Conservation (phyloP, 2,888 invertebrate species). For the Noctua pronuba region DNA sequence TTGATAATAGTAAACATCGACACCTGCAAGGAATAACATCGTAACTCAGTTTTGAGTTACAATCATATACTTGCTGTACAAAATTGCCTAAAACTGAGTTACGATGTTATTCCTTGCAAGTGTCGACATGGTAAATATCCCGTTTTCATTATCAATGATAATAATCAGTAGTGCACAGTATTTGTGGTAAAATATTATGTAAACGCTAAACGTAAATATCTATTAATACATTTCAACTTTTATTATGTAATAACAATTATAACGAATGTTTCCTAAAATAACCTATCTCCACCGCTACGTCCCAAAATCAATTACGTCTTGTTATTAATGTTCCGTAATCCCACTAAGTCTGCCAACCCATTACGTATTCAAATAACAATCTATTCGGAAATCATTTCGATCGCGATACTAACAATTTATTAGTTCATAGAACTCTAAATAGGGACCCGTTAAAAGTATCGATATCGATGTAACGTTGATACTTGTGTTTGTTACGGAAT, state of each 20-base stretch:
- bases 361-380: conserved; percentile 55
- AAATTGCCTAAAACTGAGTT: too few relatives aligned
- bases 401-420: conserved; percentile 53
- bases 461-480: not conserved
- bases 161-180: too few relatives aligned
- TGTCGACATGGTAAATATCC: not conserved
- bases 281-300: conserved; percentile 5
- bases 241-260: not conserved
- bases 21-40: too few relatives aligned
- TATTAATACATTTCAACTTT: too few relatives aligned
- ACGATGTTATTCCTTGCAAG: too few relatives aligned
- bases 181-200: not conserved
- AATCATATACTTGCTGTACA: too few relatives aligned
- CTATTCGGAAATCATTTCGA: conserved; percentile 46
- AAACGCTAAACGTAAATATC: not conserved
- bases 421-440: conserved; percentile 23
- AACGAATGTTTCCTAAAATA: not conserved
- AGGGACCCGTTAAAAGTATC: conserved; percentile 8
- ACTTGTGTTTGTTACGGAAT: not conserved
- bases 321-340: conserved; percentile 43
- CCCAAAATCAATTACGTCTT: conserved; percentile 48
- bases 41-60: too few relatives aligned
- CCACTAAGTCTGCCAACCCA: conserved; percentile 29
- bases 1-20: too few relatives aligned
- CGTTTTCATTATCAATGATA: too few relatives aligned